Evolutionary conservation across 2,797 vertebrate species (phyloP).

Genomic region (Cheirogaleus major): DNA sequence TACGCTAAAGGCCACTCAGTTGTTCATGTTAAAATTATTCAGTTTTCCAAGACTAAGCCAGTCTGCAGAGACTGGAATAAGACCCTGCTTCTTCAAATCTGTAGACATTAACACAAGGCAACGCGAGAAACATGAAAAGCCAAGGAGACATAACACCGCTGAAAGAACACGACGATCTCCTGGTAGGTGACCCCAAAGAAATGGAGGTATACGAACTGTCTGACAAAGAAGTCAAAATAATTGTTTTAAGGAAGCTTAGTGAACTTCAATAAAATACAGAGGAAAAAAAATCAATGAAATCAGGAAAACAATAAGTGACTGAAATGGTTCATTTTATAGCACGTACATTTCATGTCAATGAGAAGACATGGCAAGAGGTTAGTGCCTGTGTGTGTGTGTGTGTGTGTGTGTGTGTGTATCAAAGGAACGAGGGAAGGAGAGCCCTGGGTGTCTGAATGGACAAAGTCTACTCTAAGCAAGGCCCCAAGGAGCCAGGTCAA

Average conservation of each 20-base stretch:
- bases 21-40: neutral
- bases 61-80: too few species aligned
- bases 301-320: neutral
- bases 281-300: too few species aligned
- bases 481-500: neutral
- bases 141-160: neutral
- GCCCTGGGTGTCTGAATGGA: accelerated
- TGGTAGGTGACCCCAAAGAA: neutral
- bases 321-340: neutral
- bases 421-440: neutral
- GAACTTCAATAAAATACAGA: neutral
- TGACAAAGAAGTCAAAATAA: neutral
- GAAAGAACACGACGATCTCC: too few species aligned
- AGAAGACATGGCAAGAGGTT: neutral
- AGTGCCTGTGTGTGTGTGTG: neutral
- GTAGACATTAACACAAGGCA: neutral
- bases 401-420: neutral
- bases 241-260: neutral
- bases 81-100: neutral
- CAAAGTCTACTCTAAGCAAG: neutral
- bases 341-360: neutral
- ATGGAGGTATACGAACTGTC: neutral
- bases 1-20: accelerated
- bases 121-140: too few species aligned
- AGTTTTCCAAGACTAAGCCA: neutral